Conservation (phyloP, 2,113 vertebrate genomes). For the Colistium nudipinnis region DNA sequence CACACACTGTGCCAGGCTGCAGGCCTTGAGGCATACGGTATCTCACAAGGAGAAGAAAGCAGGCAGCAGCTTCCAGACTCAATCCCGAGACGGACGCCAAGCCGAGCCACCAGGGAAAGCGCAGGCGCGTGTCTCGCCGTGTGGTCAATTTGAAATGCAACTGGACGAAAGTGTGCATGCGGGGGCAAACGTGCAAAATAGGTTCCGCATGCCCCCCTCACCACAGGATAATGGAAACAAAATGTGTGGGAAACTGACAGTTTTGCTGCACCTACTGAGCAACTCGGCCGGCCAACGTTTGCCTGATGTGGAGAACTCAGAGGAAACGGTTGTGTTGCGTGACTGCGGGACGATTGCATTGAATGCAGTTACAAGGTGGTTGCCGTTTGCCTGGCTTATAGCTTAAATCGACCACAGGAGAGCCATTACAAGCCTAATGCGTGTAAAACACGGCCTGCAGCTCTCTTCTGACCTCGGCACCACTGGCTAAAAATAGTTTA, state of each 20-base stretch:
- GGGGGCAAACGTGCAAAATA: conserved; percentile 22
- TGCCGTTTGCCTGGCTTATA: conserved; percentile 5
- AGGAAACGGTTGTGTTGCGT: conserved; percentile 29
- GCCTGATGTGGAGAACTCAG: conserved; percentile 16
- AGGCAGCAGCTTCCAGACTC: conserved; percentile 44
- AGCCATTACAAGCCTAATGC: not conserved
- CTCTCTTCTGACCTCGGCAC: conserved; percentile 11
- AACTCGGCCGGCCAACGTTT: conserved; percentile 9
- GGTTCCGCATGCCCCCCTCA: conserved; percentile 16
- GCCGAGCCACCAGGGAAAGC: conserved; percentile 50
- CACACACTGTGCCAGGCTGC: conserved; percentile 59
- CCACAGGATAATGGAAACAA: conserved; percentile 45
- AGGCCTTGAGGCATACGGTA: conserved; percentile 39
- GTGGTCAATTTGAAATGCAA: conserved; percentile 22
- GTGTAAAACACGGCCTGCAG: not conserved
- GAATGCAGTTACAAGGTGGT: not conserved
- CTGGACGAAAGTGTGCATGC: conserved; percentile 6
- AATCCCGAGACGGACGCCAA: conserved; percentile 45
- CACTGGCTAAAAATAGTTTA: not conserved
- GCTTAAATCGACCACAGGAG: conserved; percentile 22
- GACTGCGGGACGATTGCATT: not conserved
- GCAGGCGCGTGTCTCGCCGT: conserved; percentile 24
- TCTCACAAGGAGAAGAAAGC: conserved; percentile 60
- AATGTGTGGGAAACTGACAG: conserved; percentile 41
- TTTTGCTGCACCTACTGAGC: conserved; percentile 35